These are phyloP conservation scores for Tetragonula carbonaria DNA, from an alignment of 2,888 invertebrate species.

Conservation along the genomic window DNA sequence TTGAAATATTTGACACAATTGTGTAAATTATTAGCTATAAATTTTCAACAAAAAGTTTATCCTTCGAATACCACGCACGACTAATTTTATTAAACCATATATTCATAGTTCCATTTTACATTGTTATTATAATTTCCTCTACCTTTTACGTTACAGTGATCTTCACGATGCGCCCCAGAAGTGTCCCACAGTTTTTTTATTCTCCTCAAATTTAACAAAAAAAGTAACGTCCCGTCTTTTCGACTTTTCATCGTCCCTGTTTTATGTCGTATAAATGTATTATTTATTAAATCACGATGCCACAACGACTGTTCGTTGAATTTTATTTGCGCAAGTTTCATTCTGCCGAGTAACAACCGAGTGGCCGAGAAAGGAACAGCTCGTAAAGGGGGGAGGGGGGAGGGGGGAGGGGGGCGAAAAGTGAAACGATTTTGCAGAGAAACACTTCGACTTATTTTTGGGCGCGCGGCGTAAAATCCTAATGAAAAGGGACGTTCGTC, in stretches of 20 bases:
- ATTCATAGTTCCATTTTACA: not conserved
- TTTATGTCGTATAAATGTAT: slow-evolving; percentile 12
- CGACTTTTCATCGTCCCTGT: not conserved
- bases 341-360: not conserved
- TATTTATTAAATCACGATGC: slow-evolving; percentile 26
- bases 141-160: not conserved
- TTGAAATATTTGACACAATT: too few relatives aligned
- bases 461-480: slow-evolving; percentile 14
- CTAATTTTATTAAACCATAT: too few relatives aligned
- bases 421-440: not conserved
- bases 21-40: too few relatives aligned
- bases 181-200: not conserved
- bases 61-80: too few relatives aligned
- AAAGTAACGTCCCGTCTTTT: too few relatives aligned
- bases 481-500: slow-evolving; percentile 9
- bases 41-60: too few relatives aligned
- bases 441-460: slow-evolving; percentile 25
- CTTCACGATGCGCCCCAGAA: not conserved
- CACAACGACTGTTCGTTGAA: not conserved
- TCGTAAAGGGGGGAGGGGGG: not conserved
- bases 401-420: too few relatives aligned
- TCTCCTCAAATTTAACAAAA: not conserved
- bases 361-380: not conserved
- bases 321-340: not conserved
- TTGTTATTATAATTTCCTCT: not conserved